phyloP scores from a whole-genome alignment of 1,140 invertebrate species.

The Calliphora vicina region DNA sequence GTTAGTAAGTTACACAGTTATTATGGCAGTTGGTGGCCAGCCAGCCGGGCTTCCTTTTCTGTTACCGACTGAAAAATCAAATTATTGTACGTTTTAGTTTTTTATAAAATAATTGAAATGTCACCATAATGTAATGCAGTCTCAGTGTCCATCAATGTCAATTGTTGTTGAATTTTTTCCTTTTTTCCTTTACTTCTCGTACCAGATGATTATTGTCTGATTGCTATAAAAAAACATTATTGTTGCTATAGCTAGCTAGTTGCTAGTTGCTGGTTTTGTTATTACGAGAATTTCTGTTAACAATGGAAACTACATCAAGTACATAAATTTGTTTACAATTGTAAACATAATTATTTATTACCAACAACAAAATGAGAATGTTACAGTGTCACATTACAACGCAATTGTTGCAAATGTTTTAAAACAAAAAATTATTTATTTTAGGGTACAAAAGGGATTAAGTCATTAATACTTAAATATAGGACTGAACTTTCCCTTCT shows the following conservation, averaged over 20 bases:
- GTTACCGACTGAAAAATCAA: background rate
- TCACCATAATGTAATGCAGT: background rate
- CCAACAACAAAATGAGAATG: background rate
- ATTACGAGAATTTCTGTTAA: background rate
- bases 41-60: background rate
- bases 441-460: too few relatives aligned
- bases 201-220: background rate
- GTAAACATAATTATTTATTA: constrained; percentile 16
- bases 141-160: constrained; percentile 22
- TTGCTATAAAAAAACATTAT: background rate
- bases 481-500: too few relatives aligned
- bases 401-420: background rate
- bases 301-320: background rate
- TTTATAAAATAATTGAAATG: constrained; percentile 25
- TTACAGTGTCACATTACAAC: constrained; percentile 18
- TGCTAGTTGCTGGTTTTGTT: constrained; percentile 1
- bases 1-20: background rate
- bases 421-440: background rate
- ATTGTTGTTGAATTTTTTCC: background rate
- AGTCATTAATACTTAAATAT: too few relatives aligned
- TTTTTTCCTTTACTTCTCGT: background rate
- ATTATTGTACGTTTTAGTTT: background rate
- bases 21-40: background rate
- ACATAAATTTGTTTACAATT: background rate
- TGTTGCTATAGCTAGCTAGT: constrained; percentile 2